These are phyloP conservation scores for Pleuronectes platessa DNA, from an alignment of 2,113 vertebrate species.

Conservation along the genomic window DNA sequence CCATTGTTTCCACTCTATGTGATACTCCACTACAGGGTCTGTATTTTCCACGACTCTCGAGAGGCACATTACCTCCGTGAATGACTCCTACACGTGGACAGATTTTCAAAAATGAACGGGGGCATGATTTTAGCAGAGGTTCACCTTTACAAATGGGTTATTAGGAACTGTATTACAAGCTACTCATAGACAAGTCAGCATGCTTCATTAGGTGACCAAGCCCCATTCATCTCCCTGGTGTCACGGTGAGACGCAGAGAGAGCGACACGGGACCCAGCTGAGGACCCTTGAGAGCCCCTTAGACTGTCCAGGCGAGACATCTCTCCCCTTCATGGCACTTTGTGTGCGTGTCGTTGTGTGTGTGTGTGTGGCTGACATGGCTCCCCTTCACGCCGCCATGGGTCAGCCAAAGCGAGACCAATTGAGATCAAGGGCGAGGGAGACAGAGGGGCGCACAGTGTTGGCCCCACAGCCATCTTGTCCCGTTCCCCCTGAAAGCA, in stretches of 20 bases:
- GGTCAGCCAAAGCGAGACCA: constrained; percentile 73
- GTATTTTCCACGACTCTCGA: constrained; percentile 9
- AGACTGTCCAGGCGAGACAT: constrained; percentile 69
- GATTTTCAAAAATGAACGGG: constrained; percentile 4
- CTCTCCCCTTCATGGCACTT: constrained; percentile 82
- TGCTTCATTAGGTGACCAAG: constrained; percentile 67
- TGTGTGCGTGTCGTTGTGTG: constrained; percentile 28
- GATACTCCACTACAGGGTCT: not conserved
- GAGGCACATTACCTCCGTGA: constrained; percentile 16
- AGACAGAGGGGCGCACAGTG: constrained; percentile 64
- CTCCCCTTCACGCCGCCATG: constrained; percentile 72
- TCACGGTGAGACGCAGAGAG: constrained; percentile 50
- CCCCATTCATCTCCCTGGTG: constrained; percentile 52
- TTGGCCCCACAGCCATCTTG: constrained; percentile 70
- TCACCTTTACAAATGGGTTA: constrained; percentile 41
- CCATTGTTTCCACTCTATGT: not conserved
- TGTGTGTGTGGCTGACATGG: constrained; percentile 44
- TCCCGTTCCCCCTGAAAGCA: constrained; percentile 79
- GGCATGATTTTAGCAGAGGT: constrained; percentile 15
- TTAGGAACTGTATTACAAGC: constrained; percentile 50
- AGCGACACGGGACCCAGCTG: constrained; percentile 33
- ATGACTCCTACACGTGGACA: constrained; percentile 24
- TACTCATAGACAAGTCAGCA: constrained; percentile 49
- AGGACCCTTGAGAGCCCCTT: constrained; percentile 65
- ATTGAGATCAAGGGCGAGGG: constrained; percentile 75